phyloP scores from a whole-genome alignment of 2,797 vertebrate genomes.

The Darevskia nairensis region DNA sequence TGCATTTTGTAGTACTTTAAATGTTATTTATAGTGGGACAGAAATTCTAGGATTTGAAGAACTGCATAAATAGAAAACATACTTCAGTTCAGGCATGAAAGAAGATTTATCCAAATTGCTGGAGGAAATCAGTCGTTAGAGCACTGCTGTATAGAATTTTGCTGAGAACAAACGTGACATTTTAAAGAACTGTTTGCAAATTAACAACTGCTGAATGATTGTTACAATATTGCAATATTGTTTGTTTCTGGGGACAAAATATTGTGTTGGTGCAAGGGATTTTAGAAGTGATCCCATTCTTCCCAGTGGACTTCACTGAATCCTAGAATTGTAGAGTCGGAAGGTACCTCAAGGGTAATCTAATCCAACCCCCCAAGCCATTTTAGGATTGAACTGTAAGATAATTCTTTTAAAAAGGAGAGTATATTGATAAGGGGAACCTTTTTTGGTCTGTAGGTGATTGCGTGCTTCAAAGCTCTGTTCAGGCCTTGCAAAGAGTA shows the following conservation, averaged over 20 bases:
- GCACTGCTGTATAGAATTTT: background rate
- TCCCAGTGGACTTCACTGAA: background rate
- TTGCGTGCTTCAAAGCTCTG: too few relatives aligned
- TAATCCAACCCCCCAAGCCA: too few relatives aligned
- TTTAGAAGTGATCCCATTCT: background rate
- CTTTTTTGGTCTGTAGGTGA: too few relatives aligned
- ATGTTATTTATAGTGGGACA: constrained; percentile 61
- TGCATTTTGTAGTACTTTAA: constrained; percentile 53
- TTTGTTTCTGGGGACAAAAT: background rate
- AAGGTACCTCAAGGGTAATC: too few relatives aligned
- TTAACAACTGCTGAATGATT: background rate
- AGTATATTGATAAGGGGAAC: too few relatives aligned
- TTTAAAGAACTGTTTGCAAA: background rate
- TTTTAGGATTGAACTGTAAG: background rate
- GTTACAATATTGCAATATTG: background rate
- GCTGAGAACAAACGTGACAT: background rate
- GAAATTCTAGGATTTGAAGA: constrained; percentile 50
- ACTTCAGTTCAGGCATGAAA: constrained; percentile 40
- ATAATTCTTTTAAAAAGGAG: background rate
- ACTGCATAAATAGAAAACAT: constrained; percentile 35
- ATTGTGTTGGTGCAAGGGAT: background rate
- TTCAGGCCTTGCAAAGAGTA: too few relatives aligned
- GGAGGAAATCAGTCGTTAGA: constrained; percentile 22
- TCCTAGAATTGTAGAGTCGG: background rate
- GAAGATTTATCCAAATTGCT: constrained; percentile 19